Evolutionary conservation across 2,888 invertebrate species (phyloP).

Genomic region (Villa cingulata): DNA sequence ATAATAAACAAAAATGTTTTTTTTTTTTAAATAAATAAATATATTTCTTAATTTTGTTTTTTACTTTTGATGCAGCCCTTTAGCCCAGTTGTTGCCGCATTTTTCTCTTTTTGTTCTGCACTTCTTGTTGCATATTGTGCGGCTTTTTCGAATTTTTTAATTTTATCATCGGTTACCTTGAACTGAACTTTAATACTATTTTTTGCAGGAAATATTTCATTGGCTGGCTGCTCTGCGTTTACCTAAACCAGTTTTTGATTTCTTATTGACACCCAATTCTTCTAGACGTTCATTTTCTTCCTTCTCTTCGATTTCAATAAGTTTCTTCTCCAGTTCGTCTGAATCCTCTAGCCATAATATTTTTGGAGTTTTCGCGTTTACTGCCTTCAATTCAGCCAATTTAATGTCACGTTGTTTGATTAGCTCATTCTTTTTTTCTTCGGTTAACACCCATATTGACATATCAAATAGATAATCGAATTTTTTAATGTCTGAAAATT

Average conservation of each 20-base stretch:
- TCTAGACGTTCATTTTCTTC: constrained; percentile 61
- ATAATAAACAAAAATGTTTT: background rate
- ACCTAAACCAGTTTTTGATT: constrained; percentile 46
- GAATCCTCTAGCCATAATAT: constrained; percentile 84
- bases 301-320: constrained; percentile 60
- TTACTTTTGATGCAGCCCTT: constrained; percentile 32
- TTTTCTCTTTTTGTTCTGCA: constrained; percentile 13
- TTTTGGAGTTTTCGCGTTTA: constrained; percentile 58
- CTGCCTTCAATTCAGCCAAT: constrained; percentile 43
- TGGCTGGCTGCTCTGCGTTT: constrained; percentile 42
- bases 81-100: constrained; percentile 35
- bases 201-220: constrained; percentile 29
- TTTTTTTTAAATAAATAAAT: background rate
- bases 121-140: constrained; percentile 14
- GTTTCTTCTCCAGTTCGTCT: constrained; percentile 52
- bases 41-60: background rate
- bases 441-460: constrained; percentile 91
- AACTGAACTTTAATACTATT: constrained; percentile 27
- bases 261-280: constrained; percentile 43
- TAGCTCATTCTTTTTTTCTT: constrained; percentile 83
- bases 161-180: constrained; percentile 29
- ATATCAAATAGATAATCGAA: constrained; percentile 91
- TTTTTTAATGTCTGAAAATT: constrained; percentile 55
- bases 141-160: constrained; percentile 26
- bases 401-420: constrained; percentile 76